Evolutionary conservation across 2,888 invertebrate species (phyloP), one percentile per base, ranked within the genome.

Genomic region (Aporophyla nigra): DNA sequence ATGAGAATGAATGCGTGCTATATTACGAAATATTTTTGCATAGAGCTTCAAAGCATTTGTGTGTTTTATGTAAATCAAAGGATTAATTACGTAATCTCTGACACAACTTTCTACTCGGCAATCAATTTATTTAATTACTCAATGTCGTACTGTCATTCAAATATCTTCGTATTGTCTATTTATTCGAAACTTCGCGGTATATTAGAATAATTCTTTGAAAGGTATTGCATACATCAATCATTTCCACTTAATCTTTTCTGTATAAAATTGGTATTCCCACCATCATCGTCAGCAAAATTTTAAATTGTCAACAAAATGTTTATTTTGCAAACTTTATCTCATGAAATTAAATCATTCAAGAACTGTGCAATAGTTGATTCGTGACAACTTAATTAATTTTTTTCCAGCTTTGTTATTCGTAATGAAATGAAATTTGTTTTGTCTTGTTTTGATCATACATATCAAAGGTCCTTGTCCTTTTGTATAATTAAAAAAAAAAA

Each of bases 111-210:
- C 83, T 76, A 76, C 53, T 74, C 51, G 27, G 62, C 70, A 75
- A 83, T 83, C 71, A 85, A 80, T 78, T 81, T 75, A 59, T 78
- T 78, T 85, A 83, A 82, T 82, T 83, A 78, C 78, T 79, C 56
- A 70, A 78, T 77, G 67, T 82, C 67, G 33, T 62, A 66, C 62
- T 40, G 76, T 80, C 76, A 72, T 86, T 68, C 51, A 43, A 75
- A 61, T 82, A n/a, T 69, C 63, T 7, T 71, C 53, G 63, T 71
- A 80, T 78, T 74, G 74, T 81, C 61, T 69, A 66, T 80, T 76
- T 68, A 62, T 58, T 71, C 53, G 33, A 67, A 80, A 78, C 66
- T 79, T 80, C 75, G 76, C 78, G 73, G 76, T 53, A 70, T 67
- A 70, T 80, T 73, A 65, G 66, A 77, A 43, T 71, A 66, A 68